Conservation (phyloP, 2,888 invertebrate species). For the Lathronympha strigana region DNA sequence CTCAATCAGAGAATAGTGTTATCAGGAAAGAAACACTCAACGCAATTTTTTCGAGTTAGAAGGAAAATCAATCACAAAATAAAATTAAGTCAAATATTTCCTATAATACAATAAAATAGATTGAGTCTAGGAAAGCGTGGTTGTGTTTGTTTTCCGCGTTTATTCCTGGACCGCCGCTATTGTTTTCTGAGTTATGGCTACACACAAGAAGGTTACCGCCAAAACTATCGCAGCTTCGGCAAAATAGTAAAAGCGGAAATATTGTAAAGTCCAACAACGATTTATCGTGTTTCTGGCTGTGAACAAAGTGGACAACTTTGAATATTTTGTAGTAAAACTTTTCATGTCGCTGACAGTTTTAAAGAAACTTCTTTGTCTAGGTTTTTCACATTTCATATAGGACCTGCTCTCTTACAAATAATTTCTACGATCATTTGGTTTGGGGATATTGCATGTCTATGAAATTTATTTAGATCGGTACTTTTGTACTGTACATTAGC, state of each 20-base stretch:
- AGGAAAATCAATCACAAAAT: constrained; percentile 16
- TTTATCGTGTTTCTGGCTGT: constrained; percentile 59
- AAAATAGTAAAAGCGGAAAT: constrained; percentile 61
- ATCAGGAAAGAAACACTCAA: background rate
- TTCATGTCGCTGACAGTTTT: constrained; percentile 15
- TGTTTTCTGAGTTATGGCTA: constrained; percentile 74
- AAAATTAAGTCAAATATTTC: constrained; percentile 9
- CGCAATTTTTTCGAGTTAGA: background rate
- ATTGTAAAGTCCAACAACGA: constrained; percentile 52
- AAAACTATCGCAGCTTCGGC: constrained; percentile 59
- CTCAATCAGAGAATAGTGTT: background rate
- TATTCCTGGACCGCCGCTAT: constrained; percentile 75
- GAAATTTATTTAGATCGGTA: no score
- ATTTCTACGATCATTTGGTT: background rate
- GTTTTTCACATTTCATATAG: constrained; percentile 7
- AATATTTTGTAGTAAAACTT: constrained; percentile 38
- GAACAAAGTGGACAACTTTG: constrained; percentile 53
- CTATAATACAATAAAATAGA: constrained; percentile 37
- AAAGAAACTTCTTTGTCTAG: constrained; percentile 12
- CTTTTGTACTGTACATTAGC: no score
- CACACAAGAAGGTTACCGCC: constrained; percentile 65
- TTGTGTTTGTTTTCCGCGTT: constrained; percentile 67
- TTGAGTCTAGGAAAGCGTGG: constrained; percentile 52
- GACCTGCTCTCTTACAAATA: background rate
- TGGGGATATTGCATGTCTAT: no score